Evolutionary conservation across 2,888 invertebrate species (phyloP), one percentile per base, ranked within the genome.

Genomic region (Rhamphomyia laevipes): DNA sequence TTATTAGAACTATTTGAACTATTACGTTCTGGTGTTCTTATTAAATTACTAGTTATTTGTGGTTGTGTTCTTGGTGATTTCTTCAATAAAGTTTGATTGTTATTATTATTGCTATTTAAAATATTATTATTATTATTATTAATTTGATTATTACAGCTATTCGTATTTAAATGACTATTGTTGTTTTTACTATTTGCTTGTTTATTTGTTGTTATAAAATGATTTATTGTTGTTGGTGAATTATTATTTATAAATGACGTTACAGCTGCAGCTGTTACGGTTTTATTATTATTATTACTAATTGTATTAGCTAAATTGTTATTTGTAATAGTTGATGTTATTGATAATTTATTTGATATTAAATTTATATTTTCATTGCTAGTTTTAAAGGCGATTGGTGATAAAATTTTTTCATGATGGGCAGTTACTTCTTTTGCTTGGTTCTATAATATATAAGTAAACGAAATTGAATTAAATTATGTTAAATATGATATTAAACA

Each of bases 361-460:
- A 27, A 27, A 27, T 27, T 27, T 27, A 27, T 7, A 51, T 41
- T 51, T 27, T 27, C 23, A 27, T 27, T 27, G 43, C 37, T 55
- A 54, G 9, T 55, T 50, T 56, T 56, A 52, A 58, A 57, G 56
- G 56, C 60, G 49, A 57, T 59, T 53, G 60, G 60, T 53, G 53
- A 60, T 55, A 56, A 51, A 43, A 57, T 54, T 55, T 50, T 59
- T 54, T 57, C 59, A 43, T 57, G 58, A 50, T 56, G 58, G 45
- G 54, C 54, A 38, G 59, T 59, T 65, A 43, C 61, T 62, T 49
- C 58, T 63, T 56, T 55, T 63, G 68, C 45, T 73, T 66, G 48
- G 66, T 66, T 30, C 66, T 66, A 55, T 16, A 54, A 33, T 37
- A 31, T 9, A 38, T 5, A 17, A 5, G 3, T n/a, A 30, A 11